These are phyloP conservation scores for Pungitius pungitius DNA, from an alignment of 2,113 vertebrate genomes.

Conservation along the genomic window DNA sequence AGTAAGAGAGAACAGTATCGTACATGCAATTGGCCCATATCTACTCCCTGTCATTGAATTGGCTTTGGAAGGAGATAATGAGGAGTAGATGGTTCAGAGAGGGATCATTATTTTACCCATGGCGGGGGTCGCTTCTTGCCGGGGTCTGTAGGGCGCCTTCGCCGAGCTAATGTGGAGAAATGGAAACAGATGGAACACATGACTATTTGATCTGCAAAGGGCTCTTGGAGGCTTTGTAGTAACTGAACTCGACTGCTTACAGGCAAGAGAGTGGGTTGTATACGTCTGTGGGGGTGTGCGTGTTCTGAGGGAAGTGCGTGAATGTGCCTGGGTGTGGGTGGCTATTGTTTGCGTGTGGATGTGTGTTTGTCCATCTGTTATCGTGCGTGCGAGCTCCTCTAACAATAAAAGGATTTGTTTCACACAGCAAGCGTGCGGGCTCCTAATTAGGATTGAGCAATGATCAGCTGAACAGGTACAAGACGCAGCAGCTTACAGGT, in stretches of 20 bases:
- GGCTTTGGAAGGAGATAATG: slow-evolving; percentile 66
- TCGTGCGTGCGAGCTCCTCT: slow-evolving; percentile 11
- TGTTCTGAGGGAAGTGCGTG: slow-evolving; percentile 25
- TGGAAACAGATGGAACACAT: slow-evolving; percentile 74
- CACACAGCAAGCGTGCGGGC: slow-evolving; percentile 45
- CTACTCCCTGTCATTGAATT: slow-evolving; percentile 53
- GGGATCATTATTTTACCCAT: slow-evolving; percentile 74
- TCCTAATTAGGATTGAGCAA: slow-evolving; percentile 47
- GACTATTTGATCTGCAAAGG: slow-evolving; percentile 77
- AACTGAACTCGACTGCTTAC: slow-evolving; percentile 62
- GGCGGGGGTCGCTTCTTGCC: slow-evolving; percentile 59
- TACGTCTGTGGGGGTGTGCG: slow-evolving; percentile 41
- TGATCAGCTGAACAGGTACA: slow-evolving; percentile 40
- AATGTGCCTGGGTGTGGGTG: slow-evolving; percentile 46
- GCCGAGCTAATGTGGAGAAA: slow-evolving; percentile 70
- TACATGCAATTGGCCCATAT: slow-evolving; percentile 33
- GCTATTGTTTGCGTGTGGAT: slow-evolving; percentile 53
- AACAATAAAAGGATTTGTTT: slow-evolving; percentile 50
- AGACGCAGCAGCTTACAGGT: neutral
- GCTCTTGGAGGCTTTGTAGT: slow-evolving; percentile 74
- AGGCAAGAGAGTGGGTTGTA: slow-evolving; percentile 61
- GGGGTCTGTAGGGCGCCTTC: slow-evolving; percentile 65
- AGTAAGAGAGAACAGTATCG: slow-evolving; percentile 32
- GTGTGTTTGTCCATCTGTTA: slow-evolving; percentile 61
- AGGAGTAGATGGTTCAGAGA: slow-evolving; percentile 59